These are phyloP conservation scores for Lepilemur ruficaudatus DNA, from an alignment of 2,797 vertebrate species.

Conservation along the genomic window DNA sequence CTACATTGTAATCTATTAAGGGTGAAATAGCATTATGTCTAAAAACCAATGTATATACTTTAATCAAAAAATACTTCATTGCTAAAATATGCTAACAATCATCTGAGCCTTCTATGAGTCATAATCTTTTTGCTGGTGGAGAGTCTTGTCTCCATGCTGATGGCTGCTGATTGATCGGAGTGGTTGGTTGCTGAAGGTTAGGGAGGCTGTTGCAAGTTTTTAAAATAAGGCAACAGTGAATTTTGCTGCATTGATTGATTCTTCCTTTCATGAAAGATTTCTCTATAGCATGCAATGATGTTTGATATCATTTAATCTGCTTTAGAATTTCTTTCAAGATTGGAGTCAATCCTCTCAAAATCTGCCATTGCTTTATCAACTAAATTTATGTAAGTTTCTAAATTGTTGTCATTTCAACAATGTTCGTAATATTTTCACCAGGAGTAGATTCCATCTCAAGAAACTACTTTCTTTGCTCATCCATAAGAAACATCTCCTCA, in stretches of 20 bases:
- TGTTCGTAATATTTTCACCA: neutral
- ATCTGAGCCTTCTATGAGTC: neutral
- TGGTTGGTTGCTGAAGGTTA: neutral
- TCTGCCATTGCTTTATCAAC: neutral
- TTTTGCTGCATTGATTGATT: neutral
- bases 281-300: neutral
- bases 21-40: neutral
- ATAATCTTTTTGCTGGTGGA: neutral
- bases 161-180: neutral
- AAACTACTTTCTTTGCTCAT: neutral
- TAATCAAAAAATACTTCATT: neutral
- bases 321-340: neutral
- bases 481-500: neutral
- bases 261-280: neutral
- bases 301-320: neutral
- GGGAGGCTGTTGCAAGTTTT: neutral
- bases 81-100: neutral
- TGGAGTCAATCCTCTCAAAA: neutral
- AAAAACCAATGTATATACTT: neutral
- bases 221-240: neutral
- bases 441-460: neutral
- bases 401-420: neutral
- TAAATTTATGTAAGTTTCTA: neutral
- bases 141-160: neutral
- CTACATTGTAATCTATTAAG: neutral